Percentiles rank a stretch among this genome's conserved stretches.
phyloP scores from a whole-genome alignment of 2,888 invertebrate genomes.

The Kryphioiulus occultus region DNA sequence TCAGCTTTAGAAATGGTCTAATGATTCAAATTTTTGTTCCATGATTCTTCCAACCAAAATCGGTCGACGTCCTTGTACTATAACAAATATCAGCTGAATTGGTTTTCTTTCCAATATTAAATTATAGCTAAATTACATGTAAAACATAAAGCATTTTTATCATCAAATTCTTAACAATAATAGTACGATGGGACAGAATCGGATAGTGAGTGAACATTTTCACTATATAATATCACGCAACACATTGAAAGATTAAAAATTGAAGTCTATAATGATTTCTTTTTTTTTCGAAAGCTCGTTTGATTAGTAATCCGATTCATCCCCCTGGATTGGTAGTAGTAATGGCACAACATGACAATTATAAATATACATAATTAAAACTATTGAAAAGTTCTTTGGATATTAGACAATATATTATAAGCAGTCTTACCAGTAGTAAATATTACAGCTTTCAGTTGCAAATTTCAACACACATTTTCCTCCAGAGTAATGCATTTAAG shows the following conservation, averaged over 20 bases:
- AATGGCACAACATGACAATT: conserved; percentile 45
- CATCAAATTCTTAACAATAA: conserved; percentile 46
- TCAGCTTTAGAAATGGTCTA: conserved; percentile 13
- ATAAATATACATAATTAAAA: conserved; percentile 45
- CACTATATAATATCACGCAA: conserved; percentile 46
- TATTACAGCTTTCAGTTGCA: conserved; percentile 41
- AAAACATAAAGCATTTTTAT: conserved; percentile 45
- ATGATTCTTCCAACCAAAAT: conserved; percentile 29
- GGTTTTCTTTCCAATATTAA: conserved; percentile 40
- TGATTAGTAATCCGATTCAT: conserved; percentile 37
- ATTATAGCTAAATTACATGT: conserved; percentile 44
- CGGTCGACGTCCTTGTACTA: conserved; percentile 39
- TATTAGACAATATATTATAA: conserved; percentile 45
- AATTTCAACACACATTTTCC: conserved; percentile 44
- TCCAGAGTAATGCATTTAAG: conserved; percentile 21
- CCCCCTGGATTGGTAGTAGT: conserved; percentile 32
- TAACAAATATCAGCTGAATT: conserved; percentile 44
- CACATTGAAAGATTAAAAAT: conserved; percentile 42
- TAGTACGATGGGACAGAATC: conserved; percentile 42
- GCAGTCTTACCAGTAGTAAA: conserved; percentile 33
- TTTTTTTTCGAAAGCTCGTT: conserved; percentile 45
- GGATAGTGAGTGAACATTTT: conserved; percentile 41
- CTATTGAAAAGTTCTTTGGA: conserved; percentile 42
- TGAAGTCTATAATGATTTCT: conserved; percentile 33
- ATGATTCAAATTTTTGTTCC: conserved; percentile 1